phyloP scores from a whole-genome alignment of 2,797 vertebrate genomes.

The Dicrostonyx torquatus region DNA sequence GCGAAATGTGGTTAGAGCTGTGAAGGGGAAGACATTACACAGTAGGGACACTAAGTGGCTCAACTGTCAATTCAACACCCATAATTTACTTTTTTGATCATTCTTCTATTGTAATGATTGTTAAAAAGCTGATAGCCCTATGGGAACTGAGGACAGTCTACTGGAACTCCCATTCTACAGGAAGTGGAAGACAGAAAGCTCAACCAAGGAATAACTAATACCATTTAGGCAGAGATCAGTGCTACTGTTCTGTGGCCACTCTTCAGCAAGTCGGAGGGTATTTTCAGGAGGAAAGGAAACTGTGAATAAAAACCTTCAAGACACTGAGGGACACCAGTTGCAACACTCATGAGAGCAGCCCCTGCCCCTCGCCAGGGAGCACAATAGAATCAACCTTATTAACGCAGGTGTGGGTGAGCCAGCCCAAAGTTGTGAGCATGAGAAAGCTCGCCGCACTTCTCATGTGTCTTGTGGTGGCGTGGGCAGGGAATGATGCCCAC shows the following conservation, averaged over 20 bases:
- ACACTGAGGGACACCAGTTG: not conserved
- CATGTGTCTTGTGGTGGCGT: rapidly evolving
- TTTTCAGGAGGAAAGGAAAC: not conserved
- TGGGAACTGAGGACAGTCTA: not conserved
- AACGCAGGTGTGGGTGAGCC: too few species aligned
- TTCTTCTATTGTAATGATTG: not conserved
- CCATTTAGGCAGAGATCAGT: not conserved
- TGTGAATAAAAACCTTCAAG: not conserved
- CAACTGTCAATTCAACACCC: not conserved
- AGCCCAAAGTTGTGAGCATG: too few species aligned
- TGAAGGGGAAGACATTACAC: constrained; percentile 21
- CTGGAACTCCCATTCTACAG: not conserved
- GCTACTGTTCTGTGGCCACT: not conserved
- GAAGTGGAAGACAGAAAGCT: not conserved
- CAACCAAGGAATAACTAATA: not conserved
- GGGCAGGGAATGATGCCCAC: too few species aligned
- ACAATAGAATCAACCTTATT: too few species aligned
- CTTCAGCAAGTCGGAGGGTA: too few species aligned
- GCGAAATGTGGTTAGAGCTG: not conserved
- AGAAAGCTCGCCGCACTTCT: too few species aligned
- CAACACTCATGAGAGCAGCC: too few species aligned
- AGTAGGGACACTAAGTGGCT: not conserved
- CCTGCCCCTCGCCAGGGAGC: too few species aligned
- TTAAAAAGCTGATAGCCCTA: not conserved
- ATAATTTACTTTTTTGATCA: not conserved